Evolutionary conservation across 2,888 invertebrate genomes (phyloP), one percentile per base, ranked within the genome.

Genomic region (Chrysodeixis includens): DNA sequence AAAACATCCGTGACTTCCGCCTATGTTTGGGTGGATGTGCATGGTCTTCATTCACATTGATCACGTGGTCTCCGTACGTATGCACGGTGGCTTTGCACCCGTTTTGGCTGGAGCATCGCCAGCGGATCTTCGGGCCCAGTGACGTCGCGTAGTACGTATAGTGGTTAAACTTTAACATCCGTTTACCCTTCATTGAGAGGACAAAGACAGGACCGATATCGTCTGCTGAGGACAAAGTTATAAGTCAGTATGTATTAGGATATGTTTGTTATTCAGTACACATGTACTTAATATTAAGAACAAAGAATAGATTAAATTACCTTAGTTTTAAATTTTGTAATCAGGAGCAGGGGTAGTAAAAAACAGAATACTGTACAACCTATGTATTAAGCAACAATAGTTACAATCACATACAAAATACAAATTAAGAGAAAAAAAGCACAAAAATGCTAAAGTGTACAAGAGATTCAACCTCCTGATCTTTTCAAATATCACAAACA

Each of bases 61-160:
- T 67, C 1, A 81, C 54, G 12, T 60, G 62, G 2, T 81, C 78
- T 14, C 74, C 56, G 12, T 18, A 74, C 7, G 78, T 78, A 40
- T 78, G 65, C 4, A 80, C 32, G 0, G 75, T 78, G 0, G 78
- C 81, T 8, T 64, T 78, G 16, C 78, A 78, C 5, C 68, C 62
- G 7, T 69, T 76, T 8, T 76, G 74, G 0, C 66, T 76, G 12
- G 74, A 71, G 49, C 83, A 83, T 0, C 80, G 67, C 83, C 83
- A 83, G 0, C 83, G 69, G 0, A 69, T 72, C 51, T 72, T 83
- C 0, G 58, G 63, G 3, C 74, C 76, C 0, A 12, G 14, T 2
- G 71, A 73, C 1, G 76, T 69, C 0, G 77, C 56, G 16, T 76
- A 80, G 46, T 81, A 86, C 0, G 72, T 84, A 30, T 81, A 81